phyloP scores from a whole-genome alignment of 2,113 vertebrate species.

The Plestiodon gilberti region DNA sequence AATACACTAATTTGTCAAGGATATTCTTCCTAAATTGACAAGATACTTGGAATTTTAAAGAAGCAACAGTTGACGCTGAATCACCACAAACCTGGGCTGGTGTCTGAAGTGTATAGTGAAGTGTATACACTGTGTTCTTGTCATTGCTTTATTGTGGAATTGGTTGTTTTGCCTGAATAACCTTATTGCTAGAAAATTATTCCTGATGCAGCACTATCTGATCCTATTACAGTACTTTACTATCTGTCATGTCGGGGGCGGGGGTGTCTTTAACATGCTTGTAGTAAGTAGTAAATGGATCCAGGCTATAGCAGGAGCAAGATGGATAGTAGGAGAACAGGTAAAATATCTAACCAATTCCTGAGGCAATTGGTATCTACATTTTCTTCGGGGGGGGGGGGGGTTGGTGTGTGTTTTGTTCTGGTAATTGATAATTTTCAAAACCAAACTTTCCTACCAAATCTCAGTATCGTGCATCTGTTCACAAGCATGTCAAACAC shows the following conservation, averaged over 20 bases:
- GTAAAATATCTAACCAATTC: no score
- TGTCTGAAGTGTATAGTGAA: background rate
- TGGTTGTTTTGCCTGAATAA: background rate
- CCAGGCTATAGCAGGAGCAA: background rate
- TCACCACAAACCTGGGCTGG: no score
- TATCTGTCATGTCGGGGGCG: background rate
- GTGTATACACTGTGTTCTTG: background rate
- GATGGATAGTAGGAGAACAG: no score
- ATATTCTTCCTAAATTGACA: no score
- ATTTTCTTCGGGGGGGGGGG: no score
- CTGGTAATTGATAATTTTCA: background rate
- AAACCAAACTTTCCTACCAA: background rate
- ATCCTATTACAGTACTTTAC: background rate
- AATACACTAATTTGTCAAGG: no score
- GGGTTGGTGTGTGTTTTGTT: no score
- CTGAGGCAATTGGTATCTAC: no score
- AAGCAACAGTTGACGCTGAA: no score
- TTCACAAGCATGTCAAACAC: background rate
- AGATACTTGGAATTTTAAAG: no score
- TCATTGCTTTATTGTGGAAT: background rate
- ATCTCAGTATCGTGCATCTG: background rate
- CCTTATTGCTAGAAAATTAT: background rate
- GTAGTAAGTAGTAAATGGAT: background rate
- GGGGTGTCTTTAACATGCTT: background rate
- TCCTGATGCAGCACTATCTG: background rate